Percentiles rank a stretch among this genome's conserved stretches.
Conservation (phyloP, 2,113 vertebrate species). For the Phyllostomus discolor region DNA sequence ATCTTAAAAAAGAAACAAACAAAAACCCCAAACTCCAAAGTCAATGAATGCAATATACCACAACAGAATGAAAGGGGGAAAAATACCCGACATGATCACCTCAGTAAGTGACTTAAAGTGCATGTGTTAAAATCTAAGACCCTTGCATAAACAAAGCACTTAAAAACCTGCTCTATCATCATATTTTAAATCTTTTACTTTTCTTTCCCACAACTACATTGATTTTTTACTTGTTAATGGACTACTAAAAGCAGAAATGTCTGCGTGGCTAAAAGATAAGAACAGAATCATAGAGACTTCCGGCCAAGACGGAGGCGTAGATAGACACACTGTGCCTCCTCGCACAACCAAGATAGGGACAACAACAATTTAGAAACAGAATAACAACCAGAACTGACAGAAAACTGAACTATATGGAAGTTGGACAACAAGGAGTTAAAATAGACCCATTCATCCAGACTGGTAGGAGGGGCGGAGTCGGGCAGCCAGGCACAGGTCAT, state of each 20-base stretch:
- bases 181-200: background rate
- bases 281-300: background rate
- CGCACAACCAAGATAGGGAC: too few species aligned
- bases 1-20: too few species aligned
- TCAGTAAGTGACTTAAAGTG: background rate
- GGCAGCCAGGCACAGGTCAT: too few species aligned
- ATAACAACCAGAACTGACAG: too few species aligned
- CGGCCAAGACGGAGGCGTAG: too few species aligned
- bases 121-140: background rate
- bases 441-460: too few species aligned
- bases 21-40: background rate
- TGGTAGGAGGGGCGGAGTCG: too few species aligned
- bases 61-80: background rate
- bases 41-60: background rate
- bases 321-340: too few species aligned
- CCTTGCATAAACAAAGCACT: background rate
- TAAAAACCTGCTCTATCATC: background rate
- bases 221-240: background rate
- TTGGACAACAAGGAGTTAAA: too few species aligned
- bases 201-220: background rate
- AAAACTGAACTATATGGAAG: too few species aligned
- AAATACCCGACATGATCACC: background rate
- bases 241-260: constrained; percentile 12
- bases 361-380: too few species aligned
- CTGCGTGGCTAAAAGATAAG: background rate